Evolutionary conservation across 2,888 invertebrate genomes (phyloP).

Genomic region (Oegoconia quadripuncta): DNA sequence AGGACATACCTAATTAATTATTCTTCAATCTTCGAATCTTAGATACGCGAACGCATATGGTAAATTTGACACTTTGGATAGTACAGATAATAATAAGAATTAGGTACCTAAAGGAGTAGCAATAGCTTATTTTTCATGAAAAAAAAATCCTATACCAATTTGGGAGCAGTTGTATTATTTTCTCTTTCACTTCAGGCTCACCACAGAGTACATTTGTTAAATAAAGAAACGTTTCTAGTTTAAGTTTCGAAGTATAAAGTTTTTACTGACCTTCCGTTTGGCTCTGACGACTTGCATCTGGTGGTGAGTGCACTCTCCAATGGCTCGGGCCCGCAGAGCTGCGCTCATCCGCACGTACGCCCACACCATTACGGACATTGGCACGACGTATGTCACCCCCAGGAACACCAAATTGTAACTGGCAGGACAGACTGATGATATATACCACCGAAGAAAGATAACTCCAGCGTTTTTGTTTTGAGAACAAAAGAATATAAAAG

Average conservation of each 20-base stretch:
- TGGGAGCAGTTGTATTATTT: no score
- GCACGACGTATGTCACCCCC: slow-evolving; percentile 89
- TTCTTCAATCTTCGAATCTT: no score
- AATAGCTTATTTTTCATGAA: no score
- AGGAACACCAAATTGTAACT: slow-evolving; percentile 92
- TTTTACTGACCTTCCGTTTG: slow-evolving; percentile 85
- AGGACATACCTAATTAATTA: no score
- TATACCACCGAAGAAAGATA: not conserved
- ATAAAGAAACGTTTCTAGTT: not conserved
- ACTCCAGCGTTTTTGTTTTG: not conserved
- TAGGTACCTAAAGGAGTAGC: no score
- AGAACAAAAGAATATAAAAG: not conserved
- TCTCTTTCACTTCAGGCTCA: not conserved
- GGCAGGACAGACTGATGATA: slow-evolving; percentile 20
- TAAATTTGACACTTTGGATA: no score
- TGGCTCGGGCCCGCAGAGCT: slow-evolving; percentile 89
- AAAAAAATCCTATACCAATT: no score
- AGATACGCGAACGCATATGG: no score
- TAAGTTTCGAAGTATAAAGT: not conserved
- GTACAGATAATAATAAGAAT: no score
- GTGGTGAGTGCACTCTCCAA: slow-evolving; percentile 91
- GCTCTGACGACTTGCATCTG: slow-evolving; percentile 91
- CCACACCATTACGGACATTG: slow-evolving; percentile 89
- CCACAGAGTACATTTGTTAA: not conserved
- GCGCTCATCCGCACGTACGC: slow-evolving; percentile 91